These are phyloP conservation scores for Nomada goodeniana DNA, from an alignment of 2,888 invertebrate species.

Conservation along the genomic window DNA sequence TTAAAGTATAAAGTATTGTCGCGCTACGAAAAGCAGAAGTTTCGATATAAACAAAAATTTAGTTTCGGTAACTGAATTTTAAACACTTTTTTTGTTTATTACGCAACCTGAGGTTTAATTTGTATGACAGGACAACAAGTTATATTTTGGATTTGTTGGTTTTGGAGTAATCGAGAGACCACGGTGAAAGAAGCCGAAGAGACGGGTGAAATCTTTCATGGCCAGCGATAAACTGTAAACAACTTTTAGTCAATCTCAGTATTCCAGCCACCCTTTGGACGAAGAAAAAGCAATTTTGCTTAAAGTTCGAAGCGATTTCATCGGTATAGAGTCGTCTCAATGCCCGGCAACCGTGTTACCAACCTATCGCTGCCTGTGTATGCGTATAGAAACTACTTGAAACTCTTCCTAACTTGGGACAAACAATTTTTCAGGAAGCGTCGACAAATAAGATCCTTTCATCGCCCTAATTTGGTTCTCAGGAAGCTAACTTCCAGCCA, in stretches of 20 bases:
- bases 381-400: slow-evolving; percentile 44
- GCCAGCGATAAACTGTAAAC: slow-evolving; percentile 56
- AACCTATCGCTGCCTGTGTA: background rate
- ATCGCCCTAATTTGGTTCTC: slow-evolving; percentile 46
- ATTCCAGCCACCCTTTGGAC: slow-evolving; percentile 22
- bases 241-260: slow-evolving; percentile 59
- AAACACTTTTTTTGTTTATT: background rate
- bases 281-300: slow-evolving; percentile 60
- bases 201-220: slow-evolving; percentile 28
- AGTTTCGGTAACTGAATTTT: too few relatives aligned
- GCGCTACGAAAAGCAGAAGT: background rate
- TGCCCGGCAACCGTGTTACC: background rate
- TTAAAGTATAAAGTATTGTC: too few relatives aligned
- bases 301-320: slow-evolving; percentile 58
- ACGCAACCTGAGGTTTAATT: background rate
- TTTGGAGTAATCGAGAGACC: background rate
- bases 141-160: slow-evolving; percentile 21
- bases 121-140: background rate
- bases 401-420: slow-evolving; percentile 44
- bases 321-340: slow-evolving; percentile 42
- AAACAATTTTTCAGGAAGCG: slow-evolving; percentile 53
- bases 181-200: slow-evolving; percentile 5
- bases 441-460: slow-evolving; percentile 49
- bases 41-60: background rate
- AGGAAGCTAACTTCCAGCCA: background rate